These are phyloP conservation scores for Ichneumon xanthorius DNA, from an alignment of 2,888 invertebrate species.

Conservation along the genomic window DNA sequence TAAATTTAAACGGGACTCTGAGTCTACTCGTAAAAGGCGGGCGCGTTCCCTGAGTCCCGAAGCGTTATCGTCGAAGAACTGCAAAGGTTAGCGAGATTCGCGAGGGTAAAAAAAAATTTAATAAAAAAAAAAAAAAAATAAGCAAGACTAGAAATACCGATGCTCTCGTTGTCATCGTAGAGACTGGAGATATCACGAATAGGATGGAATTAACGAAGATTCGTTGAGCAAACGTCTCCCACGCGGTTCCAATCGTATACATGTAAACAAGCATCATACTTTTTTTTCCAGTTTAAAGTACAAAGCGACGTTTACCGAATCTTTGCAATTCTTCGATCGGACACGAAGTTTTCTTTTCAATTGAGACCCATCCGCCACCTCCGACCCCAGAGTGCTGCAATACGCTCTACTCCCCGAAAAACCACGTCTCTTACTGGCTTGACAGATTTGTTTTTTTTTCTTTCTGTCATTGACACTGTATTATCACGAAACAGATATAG, in stretches of 20 bases:
- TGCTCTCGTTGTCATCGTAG: constrained; percentile 60
- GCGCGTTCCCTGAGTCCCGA: constrained; percentile 82
- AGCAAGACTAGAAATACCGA: constrained; percentile 58
- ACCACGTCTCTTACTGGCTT: constrained; percentile 62
- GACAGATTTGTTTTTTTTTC: constrained; percentile 64
- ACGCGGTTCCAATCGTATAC: not conserved
- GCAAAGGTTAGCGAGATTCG: constrained; percentile 70
- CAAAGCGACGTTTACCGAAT: constrained; percentile 7
- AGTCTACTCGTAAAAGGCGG: constrained; percentile 82
- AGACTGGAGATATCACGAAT: constrained; percentile 62
- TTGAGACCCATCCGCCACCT: constrained; percentile 10
- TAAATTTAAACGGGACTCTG: constrained; percentile 81
- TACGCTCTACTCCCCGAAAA: constrained; percentile 9
- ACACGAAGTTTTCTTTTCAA: constrained; percentile 17
- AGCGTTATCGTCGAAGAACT: constrained; percentile 73
- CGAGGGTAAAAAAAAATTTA: constrained; percentile 28
- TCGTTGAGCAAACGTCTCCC: not conserved
- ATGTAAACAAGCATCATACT: not conserved
- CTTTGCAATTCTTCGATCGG: constrained; percentile 61
- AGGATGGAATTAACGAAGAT: constrained; percentile 13
- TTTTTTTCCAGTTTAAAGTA: not conserved
- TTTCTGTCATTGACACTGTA: constrained; percentile 66
- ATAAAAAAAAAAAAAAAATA: not conserved
- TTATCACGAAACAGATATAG: constrained; percentile 67
- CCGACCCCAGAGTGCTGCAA: constrained; percentile 20